Conservation (phyloP, 1,140 invertebrate genomes). For the Drosophila kohkoa region DNA sequence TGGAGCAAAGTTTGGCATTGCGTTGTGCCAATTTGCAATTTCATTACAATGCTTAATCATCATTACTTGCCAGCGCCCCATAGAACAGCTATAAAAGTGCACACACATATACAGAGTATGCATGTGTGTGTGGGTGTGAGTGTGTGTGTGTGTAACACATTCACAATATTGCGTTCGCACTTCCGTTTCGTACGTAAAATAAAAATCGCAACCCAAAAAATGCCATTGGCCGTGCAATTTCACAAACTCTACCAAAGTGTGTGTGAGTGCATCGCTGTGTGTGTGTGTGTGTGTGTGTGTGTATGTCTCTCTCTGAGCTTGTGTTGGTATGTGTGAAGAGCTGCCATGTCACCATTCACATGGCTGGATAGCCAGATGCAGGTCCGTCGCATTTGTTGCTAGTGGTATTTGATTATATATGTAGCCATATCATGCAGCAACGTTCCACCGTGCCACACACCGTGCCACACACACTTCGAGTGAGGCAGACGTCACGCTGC, state of each 20-base stretch:
- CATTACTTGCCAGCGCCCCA: conserved; percentile 60
- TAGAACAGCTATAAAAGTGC: conserved; percentile 41
- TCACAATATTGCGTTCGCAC: conserved; percentile 77
- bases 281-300: conserved; percentile 16
- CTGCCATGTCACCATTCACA: conserved; percentile 79
- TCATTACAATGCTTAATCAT: conserved; percentile 82
- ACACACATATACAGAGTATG: conserved; percentile 15
- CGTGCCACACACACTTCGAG: background rate
- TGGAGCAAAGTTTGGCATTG: conserved; percentile 38
- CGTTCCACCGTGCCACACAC: conserved; percentile 7
- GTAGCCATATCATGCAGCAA: conserved; percentile 70
- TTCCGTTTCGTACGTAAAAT: conserved; percentile 53
- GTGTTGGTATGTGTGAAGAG: conserved; percentile 31
- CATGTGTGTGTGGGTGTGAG: conserved; percentile 21
- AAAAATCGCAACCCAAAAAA: conserved; percentile 58
- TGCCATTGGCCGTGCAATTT: conserved; percentile 73
- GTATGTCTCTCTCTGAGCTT: background rate
- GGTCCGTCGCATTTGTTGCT: conserved; percentile 68
- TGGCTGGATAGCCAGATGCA: conserved; percentile 55
- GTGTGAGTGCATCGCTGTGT: conserved; percentile 19
- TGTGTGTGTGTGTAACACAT: conserved; percentile 47
- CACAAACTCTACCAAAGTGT: conserved; percentile 25
- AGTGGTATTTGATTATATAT: conserved; percentile 79
- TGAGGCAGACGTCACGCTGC: background rate
- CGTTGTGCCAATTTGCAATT: conserved; percentile 76